Base-by-base conservation (phyloP, 2,888 invertebrate species). In the Onchidella celtica region DNA sequence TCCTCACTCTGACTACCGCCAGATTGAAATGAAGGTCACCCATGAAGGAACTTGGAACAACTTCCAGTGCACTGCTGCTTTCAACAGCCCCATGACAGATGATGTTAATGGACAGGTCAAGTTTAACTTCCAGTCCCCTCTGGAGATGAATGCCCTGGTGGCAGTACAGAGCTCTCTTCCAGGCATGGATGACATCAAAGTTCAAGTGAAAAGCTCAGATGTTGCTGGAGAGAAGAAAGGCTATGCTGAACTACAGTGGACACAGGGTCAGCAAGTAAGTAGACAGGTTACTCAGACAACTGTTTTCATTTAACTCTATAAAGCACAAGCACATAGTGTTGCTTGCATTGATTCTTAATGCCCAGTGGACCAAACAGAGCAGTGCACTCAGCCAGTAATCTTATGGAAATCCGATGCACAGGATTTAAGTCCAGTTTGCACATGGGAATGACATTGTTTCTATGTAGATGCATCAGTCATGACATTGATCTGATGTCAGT, bases 1-100 rank as follows among this genome's bases (percentile, higher is more conserved):
- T n/a, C 77, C 77, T 57, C 69, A 69, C 59, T 38, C 34, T n/a
- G 69, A 68, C 57, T 68, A 57, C 66, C 66, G 66, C 38, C 47
- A 65, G 11, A 6, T 77, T 32, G 77, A 77, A 59, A 32, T 55
- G 2, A 32, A 66, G n/a, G 1, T 69, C 36, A 69, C 66, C 24
- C 59, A 69, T 55, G 36, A 57, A 38, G 77, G 77, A 1, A 24
- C n/a, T 9, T 29, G 55, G 66, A 14, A 36, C 32, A 29, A 69
- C 68, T 77, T 77, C 77, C 27, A 68, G 55, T 57, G 21, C 34
- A 66, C 77, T 24, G 77, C 57, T 55, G 66, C 9, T 55, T 66
- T 77, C 68, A 68, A 57, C 77, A 36, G 66, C 0, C 77, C 77
- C 32, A 40, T 68, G 2, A 11, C 47, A 38, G 69, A 68, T 32